Conservation (phyloP, 2,797 vertebrate genomes). For the Sebastes melanostomus region DNA sequence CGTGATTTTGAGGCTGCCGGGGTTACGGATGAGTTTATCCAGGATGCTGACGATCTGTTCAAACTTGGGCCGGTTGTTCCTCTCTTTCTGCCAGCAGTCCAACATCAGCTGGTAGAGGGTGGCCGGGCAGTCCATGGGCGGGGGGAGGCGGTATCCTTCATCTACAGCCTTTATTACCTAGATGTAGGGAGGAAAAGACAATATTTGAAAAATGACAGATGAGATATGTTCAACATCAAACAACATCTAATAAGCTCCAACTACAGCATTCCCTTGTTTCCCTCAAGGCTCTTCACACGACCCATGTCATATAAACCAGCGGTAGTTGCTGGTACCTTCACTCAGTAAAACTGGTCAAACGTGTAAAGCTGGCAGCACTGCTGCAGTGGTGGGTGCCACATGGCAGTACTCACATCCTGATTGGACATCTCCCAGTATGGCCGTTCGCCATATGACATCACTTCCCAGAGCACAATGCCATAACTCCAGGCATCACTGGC, state of each 20-base stretch:
- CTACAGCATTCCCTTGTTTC: not conserved
- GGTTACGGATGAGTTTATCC: slow-evolving; percentile 98
- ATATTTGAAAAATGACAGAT: not conserved
- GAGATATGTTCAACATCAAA: not conserved
- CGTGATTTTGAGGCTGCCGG: slow-evolving; percentile 94
- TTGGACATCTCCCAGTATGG: slow-evolving; percentile 99
- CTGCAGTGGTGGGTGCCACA: not conserved
- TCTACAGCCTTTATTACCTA: slow-evolving; percentile 99
- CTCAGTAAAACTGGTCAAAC: not conserved
- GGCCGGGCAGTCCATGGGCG: slow-evolving; percentile 98
- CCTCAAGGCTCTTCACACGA: not conserved
- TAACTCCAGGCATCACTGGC: slow-evolving; percentile 98
- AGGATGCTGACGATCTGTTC: slow-evolving; percentile 99
- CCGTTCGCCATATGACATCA: slow-evolving; percentile 98
- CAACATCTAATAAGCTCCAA: not conserved
- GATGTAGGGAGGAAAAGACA: not conserved
- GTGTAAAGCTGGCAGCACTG: not conserved
- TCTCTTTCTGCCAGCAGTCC: slow-evolving; percentile 99
- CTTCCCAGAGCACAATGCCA: slow-evolving; percentile 98
- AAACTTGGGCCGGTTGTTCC: slow-evolving; percentile 98
- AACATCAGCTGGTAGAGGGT: slow-evolving; percentile 98
- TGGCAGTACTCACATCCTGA: slow-evolving; percentile 81
- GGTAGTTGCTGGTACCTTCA: not conserved
- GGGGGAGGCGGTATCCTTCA: slow-evolving; percentile 96
- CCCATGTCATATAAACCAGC: not conserved